Conservation (phyloP, 2,888 invertebrate species). For the Folsomia candida region DNA sequence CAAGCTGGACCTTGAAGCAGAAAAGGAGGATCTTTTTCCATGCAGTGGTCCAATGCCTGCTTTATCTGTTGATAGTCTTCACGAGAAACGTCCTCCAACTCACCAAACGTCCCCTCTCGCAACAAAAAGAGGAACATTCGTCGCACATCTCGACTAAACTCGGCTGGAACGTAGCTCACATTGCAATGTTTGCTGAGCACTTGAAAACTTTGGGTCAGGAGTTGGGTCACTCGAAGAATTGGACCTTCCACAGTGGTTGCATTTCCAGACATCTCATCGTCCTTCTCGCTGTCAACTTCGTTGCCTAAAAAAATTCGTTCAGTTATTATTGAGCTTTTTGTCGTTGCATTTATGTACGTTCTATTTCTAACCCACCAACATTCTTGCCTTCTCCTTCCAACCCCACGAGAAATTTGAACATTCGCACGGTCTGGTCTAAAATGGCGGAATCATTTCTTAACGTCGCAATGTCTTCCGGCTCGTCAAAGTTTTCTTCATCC, state of each 20-base stretch:
- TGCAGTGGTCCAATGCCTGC: conserved; percentile 27
- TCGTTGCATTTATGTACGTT: no score
- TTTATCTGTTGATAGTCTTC: conserved; percentile 29
- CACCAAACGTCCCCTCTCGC: conserved; percentile 16
- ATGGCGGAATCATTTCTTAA: background rate
- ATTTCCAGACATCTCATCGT: no score
- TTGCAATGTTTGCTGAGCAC: conserved; percentile 28
- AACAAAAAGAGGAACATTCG: conserved; percentile 37
- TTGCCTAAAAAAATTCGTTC: no score
- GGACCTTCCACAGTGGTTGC: no score
- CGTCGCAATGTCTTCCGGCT: background rate
- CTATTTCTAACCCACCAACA: background rate
- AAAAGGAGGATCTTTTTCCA: conserved; percentile 13
- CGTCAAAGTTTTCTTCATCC: background rate
- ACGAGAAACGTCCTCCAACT: conserved; percentile 30
- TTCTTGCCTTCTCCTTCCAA: background rate
- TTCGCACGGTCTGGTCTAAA: conserved; percentile 6
- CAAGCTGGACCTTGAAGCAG: conserved; percentile 25
- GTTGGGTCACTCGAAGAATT: conserved; percentile 18
- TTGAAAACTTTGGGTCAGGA: conserved; percentile 29
- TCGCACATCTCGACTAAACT: conserved; percentile 29
- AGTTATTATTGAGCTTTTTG: no score
- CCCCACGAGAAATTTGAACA: conserved; percentile 6
- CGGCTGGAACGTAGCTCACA: conserved; percentile 23
- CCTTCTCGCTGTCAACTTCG: no score